Conservation (phyloP, 2,113 vertebrate genomes). For the Forbesichthys papilliferus region DNA sequence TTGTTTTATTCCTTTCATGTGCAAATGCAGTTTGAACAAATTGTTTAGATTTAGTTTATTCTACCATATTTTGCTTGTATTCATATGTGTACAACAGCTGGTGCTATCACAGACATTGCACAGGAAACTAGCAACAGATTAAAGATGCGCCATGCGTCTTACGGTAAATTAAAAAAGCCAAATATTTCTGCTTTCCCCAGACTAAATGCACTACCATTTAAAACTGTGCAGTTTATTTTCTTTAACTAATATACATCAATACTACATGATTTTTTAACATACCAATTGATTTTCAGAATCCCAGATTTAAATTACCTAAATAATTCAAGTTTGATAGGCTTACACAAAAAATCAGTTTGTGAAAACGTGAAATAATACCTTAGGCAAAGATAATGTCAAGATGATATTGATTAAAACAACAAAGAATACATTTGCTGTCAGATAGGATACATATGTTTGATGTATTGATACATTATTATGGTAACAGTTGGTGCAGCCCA, state of each 20-base stretch:
- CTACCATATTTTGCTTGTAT: not conserved
- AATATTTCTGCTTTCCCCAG: not conserved
- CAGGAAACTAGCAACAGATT: not conserved
- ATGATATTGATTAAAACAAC: too few relatives aligned
- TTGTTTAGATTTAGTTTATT: too few relatives aligned
- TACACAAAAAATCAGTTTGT: too few relatives aligned
- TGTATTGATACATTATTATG: too few relatives aligned
- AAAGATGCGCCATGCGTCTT: not conserved
- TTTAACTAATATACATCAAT: not conserved
- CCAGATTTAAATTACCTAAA: not conserved
- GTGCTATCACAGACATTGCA: constrained; percentile 43
- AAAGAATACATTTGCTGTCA: too few relatives aligned
- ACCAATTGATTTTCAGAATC: not conserved
- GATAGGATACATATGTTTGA: too few relatives aligned
- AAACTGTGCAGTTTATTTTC: not conserved
- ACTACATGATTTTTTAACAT: not conserved
- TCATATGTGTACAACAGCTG: constrained; percentile 23
- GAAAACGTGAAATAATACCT: not conserved
- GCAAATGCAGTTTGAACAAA: not conserved
- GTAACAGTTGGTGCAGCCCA: too few relatives aligned
- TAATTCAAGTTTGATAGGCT: not conserved
- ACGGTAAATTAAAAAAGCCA: not conserved
- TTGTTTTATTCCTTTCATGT: not conserved
- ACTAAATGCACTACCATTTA: not conserved
- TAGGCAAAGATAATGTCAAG: not conserved